Conservation (phyloP, 2,888 invertebrate species). For the Sceliomorpha sp. region DNA sequence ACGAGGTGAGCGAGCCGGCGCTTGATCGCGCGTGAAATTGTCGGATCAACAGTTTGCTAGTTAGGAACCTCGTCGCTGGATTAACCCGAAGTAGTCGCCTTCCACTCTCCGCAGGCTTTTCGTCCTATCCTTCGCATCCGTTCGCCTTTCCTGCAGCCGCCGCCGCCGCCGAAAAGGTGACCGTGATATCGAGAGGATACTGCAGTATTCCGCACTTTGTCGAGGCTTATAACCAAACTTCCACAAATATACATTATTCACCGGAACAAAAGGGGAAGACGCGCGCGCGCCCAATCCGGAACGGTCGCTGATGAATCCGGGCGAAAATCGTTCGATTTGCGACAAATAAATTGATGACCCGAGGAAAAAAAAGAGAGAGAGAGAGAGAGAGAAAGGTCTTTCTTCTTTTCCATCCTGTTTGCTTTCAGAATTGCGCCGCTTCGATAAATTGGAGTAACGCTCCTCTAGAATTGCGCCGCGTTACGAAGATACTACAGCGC, state of each 20-base stretch:
- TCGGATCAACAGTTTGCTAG: conserved; percentile 65
- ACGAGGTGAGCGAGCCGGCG: conserved; percentile 53
- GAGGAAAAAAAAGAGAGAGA: too few species aligned
- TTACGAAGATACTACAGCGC: conserved; percentile 24
- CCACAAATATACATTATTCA: conserved; percentile 3
- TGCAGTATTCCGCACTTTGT: conserved; percentile 3
- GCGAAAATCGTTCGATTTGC: too few species aligned
- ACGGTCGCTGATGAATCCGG: too few species aligned
- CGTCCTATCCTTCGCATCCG: conserved; percentile 32
- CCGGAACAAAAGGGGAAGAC: conserved; percentile 2
- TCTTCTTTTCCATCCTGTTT: too few species aligned
- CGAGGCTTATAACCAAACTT: conserved; percentile 1
- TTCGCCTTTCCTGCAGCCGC: conserved; percentile 37
- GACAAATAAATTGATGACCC: too few species aligned
- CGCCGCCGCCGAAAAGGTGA: conserved; percentile 33
- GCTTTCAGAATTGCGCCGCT: too few species aligned
- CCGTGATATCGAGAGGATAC: conserved; percentile 25
- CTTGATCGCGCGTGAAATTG: conserved; percentile 63
- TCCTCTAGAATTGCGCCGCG: conserved; percentile 10
- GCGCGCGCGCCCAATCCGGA: too few species aligned
- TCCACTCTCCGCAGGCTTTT: conserved; percentile 17
- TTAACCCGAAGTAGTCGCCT: conserved; percentile 42
- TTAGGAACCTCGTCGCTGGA: conserved; percentile 55
- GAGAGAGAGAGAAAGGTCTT: too few species aligned
- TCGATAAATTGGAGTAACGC: conserved; percentile 24